phyloP scores from a whole-genome alignment of 2,797 vertebrate species.

The Ctenosaura bakeri region DNA sequence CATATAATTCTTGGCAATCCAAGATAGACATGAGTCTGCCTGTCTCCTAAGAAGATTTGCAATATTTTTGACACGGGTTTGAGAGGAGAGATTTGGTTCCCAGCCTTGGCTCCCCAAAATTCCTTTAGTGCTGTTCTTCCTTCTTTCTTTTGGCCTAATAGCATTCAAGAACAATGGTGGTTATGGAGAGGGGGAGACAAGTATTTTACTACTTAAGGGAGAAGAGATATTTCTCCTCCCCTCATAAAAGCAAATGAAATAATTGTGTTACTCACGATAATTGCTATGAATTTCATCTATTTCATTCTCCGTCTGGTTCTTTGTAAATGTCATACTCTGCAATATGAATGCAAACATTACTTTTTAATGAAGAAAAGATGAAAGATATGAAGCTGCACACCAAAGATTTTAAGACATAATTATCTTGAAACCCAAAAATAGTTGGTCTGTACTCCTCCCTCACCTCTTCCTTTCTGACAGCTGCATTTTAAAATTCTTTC shows the following conservation, averaged over 20 bases:
- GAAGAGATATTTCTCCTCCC: too few species aligned
- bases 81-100: background rate
- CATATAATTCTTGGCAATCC: background rate
- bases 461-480: background rate
- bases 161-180: background rate
- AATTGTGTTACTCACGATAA: slow-evolving; percentile 88
- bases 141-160: background rate
- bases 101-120: background rate
- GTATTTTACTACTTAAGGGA: background rate
- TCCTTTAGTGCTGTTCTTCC: background rate
- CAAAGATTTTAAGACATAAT: slow-evolving; percentile 33
- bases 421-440: background rate
- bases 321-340: slow-evolving; percentile 89
- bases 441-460: background rate
- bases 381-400: slow-evolving; percentile 19
- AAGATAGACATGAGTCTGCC: background rate
- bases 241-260: slow-evolving; percentile 47
- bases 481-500: slow-evolving; percentile 2
- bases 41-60: background rate
- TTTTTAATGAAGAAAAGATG: slow-evolving; percentile 53
- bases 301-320: slow-evolving; percentile 90
- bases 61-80: background rate
- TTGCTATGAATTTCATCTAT: slow-evolving; percentile 90
- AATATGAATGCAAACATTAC: slow-evolving; percentile 54
- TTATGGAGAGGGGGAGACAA: background rate